Conservation (phyloP, 1,140 invertebrate species). For the Pentalonia nigronervosa region DNA sequence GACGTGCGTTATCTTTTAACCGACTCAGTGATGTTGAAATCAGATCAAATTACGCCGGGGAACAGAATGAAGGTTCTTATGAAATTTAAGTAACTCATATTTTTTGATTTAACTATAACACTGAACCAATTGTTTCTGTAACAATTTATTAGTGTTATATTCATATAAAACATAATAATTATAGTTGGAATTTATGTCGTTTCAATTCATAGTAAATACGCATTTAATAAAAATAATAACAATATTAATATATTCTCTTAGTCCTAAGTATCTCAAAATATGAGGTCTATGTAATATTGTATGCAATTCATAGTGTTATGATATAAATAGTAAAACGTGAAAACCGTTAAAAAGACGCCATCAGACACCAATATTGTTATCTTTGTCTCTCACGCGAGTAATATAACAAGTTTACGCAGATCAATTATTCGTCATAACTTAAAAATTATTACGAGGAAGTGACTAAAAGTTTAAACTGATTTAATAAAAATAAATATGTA, state of each 20-base stretch:
- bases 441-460: no score
- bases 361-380: no score
- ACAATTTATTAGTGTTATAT: background rate
- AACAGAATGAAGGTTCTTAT: slow-evolving; percentile 37
- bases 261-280: no score
- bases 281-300: background rate
- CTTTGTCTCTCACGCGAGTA: no score
- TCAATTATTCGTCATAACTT: no score
- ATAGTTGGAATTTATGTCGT: background rate
- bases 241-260: background rate
- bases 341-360: no score
- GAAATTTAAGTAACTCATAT: slow-evolving; percentile 27
- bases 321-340: no score
- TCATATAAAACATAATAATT: background rate
- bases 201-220: background rate
- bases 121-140: background rate
- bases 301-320: no score
- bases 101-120: background rate
- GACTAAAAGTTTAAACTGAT: no score
- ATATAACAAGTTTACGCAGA: no score
- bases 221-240: background rate
- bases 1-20: slow-evolving; percentile 48
- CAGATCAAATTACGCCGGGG: slow-evolving; percentile 35
- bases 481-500: no score
- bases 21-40: slow-evolving; percentile 24